Conservation (phyloP, 1,140 invertebrate genomes). For the Pentalonia nigronervosa region DNA sequence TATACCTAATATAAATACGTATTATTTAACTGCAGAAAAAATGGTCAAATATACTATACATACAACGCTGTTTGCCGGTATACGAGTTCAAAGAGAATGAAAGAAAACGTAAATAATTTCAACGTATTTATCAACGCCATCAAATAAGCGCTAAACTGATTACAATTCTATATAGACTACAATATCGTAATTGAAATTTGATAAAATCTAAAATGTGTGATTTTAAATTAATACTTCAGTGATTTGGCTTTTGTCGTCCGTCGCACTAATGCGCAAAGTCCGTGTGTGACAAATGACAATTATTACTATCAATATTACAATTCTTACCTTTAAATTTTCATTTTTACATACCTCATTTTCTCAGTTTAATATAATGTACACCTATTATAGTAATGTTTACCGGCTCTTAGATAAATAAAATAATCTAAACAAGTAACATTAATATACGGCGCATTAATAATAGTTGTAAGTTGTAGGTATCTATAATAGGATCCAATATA, state of each 20-base stretch:
- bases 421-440: too few relatives aligned
- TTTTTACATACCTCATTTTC: background rate
- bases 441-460: too few relatives aligned
- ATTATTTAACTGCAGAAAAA: background rate
- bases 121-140: background rate
- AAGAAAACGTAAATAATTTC: background rate
- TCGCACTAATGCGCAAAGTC: background rate
- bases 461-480: too few relatives aligned
- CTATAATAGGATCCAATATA: too few relatives aligned
- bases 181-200: background rate
- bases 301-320: background rate
- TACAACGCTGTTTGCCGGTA: background rate
- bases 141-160: background rate
- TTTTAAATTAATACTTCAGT: background rate
- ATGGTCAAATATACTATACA: background rate
- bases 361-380: too few relatives aligned
- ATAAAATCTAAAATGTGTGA: background rate
- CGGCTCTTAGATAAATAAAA: too few relatives aligned
- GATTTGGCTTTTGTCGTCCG: background rate
- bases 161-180: background rate
- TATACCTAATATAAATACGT: background rate
- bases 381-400: too few relatives aligned
- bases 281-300: background rate
- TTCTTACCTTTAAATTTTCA: background rate
- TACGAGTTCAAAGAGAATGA: background rate